A percentile compares a stretch with the other conserved stretches of the same genome.
Conservation (phyloP, 2,113 vertebrate species). For the Neogale vison region DNA sequence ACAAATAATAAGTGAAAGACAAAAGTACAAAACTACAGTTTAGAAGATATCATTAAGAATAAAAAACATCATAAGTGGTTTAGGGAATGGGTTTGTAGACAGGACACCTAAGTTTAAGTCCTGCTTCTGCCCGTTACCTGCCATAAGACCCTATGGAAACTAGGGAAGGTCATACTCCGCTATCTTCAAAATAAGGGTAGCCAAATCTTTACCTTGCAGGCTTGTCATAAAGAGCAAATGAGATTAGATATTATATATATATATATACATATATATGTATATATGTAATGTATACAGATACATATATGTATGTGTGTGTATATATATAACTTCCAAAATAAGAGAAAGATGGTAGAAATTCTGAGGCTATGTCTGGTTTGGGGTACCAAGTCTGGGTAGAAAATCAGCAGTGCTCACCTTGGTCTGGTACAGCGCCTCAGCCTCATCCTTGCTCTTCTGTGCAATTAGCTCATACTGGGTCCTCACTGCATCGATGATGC, state of each 20-base stretch:
- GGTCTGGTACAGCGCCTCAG: slow-evolving; percentile 59
- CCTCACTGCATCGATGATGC: slow-evolving; percentile 78
- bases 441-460: slow-evolving; percentile 74
- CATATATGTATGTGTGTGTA: too few relatives aligned
- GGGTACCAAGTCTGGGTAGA: fast-evolving
- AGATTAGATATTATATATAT: background rate
- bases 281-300: background rate
- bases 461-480: slow-evolving; percentile 86
- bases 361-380: background rate
- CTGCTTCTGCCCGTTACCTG: background rate
- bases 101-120: background rate
- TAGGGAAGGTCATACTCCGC: background rate
- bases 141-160: background rate
- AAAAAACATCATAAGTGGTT: background rate
- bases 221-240: background rate
- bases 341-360: background rate
- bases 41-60: background rate
- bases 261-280: background rate
- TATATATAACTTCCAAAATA: background rate
- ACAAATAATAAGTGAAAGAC: background rate
- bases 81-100: background rate
- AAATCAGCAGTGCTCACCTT: slow-evolving; percentile 65
- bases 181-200: background rate
- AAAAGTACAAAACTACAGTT: background rate
- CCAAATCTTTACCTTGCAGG: background rate